These are phyloP conservation scores for Lynx canadensis DNA, from an alignment of 2,113 vertebrate species.

Conservation along the genomic window DNA sequence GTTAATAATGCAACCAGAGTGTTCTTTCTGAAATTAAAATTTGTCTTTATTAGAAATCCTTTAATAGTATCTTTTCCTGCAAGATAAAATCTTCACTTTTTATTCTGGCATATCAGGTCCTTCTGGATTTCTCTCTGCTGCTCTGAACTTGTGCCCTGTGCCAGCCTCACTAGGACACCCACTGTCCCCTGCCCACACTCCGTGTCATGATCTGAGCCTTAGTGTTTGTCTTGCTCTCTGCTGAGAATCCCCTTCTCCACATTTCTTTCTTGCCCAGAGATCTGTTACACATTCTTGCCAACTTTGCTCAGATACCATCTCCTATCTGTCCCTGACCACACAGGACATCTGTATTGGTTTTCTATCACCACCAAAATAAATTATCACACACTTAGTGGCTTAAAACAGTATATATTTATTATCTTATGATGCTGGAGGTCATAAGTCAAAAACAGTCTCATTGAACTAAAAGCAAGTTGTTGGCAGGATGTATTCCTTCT, in stretches of 20 bases:
- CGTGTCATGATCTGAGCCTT: not conserved
- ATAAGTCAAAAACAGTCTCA: not conserved
- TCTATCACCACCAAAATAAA: not conserved
- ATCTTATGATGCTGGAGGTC: not conserved
- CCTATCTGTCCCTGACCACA: not conserved
- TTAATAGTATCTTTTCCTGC: not conserved
- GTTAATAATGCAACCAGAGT: not conserved
- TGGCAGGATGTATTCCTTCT: not conserved
- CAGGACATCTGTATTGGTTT: not conserved
- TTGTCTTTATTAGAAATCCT: not conserved
- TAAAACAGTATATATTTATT: not conserved
- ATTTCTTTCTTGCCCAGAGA: not conserved
- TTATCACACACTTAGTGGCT: not conserved
- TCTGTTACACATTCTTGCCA: not conserved
- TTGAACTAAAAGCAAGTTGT: not conserved
- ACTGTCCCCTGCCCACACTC: not conserved
- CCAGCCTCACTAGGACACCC: not conserved
- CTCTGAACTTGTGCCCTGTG: not conserved
- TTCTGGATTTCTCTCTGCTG: not conserved
- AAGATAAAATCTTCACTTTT: not conserved
- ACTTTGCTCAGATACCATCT: not conserved
- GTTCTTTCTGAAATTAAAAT: not conserved
- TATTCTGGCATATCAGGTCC: not conserved
- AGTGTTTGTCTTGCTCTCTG: not conserved
- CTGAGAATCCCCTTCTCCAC: not conserved